A percentile compares a stretch with the other conserved stretches of the same genome.
Evolutionary conservation across 2,113 vertebrate genomes (phyloP).

Genomic region (Malurus melanocephalus): DNA sequence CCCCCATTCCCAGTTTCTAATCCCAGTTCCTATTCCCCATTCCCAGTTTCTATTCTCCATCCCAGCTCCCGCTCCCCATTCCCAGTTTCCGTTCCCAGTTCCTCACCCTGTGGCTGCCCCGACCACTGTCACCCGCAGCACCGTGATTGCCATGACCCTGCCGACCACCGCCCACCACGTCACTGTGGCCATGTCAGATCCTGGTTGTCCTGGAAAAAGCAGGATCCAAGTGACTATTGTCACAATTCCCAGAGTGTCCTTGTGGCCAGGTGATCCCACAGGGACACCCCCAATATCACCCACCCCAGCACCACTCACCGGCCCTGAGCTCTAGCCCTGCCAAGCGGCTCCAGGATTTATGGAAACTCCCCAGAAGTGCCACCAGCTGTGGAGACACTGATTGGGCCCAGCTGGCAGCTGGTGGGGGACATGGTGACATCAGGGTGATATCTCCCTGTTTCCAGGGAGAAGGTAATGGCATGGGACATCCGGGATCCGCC

Average conservation of each 20-base stretch:
- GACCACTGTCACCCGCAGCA: not conserved
- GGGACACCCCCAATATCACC: not conserved
- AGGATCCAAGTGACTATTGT: rapidly evolving
- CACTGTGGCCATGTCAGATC: not conserved
- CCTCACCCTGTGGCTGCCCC: not conserved
- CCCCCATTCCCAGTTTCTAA: too few relatives aligned
- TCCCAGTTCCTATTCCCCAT: not conserved
- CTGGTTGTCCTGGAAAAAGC: not conserved
- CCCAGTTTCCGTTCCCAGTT: not conserved
- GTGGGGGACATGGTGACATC: not conserved
- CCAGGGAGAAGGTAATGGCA: not conserved
- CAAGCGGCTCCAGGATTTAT: not conserved
- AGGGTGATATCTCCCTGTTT: not conserved
- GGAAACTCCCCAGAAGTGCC: not conserved
- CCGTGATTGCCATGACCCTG: rapidly evolving
- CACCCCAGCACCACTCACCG: not conserved
- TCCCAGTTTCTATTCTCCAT: not conserved
- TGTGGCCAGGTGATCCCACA: not conserved
- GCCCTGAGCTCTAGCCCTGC: not conserved
- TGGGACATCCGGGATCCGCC: not conserved
- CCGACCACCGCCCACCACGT: rapidly evolving
- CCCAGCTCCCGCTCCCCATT: not conserved
- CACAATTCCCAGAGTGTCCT: not conserved
- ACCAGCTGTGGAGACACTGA: not conserved
- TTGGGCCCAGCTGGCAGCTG: not conserved